These are phyloP conservation scores for Dendropsophus ebraccatus DNA, from an alignment of 2,113 vertebrate species.

Conservation along the genomic window DNA sequence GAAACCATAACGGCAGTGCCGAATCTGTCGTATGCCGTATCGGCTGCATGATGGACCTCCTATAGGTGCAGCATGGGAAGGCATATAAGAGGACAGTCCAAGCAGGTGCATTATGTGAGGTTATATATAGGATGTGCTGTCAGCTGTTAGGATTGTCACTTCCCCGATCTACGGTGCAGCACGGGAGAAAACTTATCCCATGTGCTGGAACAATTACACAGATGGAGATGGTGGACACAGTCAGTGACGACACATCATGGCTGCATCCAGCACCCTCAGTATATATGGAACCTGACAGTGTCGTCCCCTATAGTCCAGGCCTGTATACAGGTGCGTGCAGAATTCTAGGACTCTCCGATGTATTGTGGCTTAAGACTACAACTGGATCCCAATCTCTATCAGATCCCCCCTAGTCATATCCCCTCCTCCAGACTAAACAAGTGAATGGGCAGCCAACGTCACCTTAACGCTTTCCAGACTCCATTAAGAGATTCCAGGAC, in stretches of 20 bases:
- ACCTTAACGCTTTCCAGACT: slow-evolving; percentile 28
- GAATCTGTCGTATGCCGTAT: too few species aligned
- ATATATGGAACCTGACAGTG: background rate
- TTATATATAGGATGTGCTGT: slow-evolving; percentile 10
- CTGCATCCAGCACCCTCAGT: background rate
- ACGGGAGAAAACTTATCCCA: slow-evolving; percentile 4
- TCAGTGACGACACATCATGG: background rate
- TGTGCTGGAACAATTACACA: background rate
- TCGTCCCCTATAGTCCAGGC: background rate
- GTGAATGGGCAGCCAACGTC: background rate
- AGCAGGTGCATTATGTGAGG: background rate
- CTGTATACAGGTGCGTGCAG: too few species aligned
- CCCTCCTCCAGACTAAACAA: slow-evolving; percentile 36
- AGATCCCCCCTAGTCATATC: background rate
- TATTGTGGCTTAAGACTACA: too few species aligned
- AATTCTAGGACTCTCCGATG: too few species aligned
- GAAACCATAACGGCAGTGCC: too few species aligned
- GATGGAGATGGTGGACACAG: background rate
- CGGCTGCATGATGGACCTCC: background rate
- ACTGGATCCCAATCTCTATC: too few species aligned
- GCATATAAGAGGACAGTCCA: background rate
- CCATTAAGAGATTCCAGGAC: background rate
- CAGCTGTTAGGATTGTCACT: slow-evolving; percentile 6
- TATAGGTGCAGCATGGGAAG: background rate
- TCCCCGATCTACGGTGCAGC: background rate